phyloP scores from a whole-genome alignment of 2,888 invertebrate species.

The Dicycla oo region DNA sequence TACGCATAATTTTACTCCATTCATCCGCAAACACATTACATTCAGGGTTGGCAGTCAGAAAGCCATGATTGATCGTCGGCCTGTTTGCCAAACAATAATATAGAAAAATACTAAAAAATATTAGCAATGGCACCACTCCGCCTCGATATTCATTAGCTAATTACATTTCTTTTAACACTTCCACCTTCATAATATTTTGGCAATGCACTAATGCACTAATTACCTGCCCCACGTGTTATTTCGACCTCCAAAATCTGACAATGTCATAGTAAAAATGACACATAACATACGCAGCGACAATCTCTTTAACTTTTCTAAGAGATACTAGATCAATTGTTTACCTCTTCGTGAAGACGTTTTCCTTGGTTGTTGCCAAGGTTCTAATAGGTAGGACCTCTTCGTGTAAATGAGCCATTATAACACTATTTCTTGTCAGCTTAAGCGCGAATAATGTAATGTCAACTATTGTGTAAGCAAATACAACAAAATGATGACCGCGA shows the following conservation, averaged over 20 bases:
- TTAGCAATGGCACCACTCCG: background rate
- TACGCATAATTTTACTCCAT: too few relatives aligned
- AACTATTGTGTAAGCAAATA: too few relatives aligned
- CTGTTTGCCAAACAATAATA: too few relatives aligned
- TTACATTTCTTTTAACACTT: slow-evolving; percentile 7
- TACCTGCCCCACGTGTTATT: slow-evolving; percentile 12
- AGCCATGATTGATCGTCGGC: too few relatives aligned
- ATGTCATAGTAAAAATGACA: slow-evolving; percentile 46
- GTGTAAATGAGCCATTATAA: background rate
- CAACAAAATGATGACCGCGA: too few relatives aligned
- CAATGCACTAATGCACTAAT: slow-evolving; percentile 31
- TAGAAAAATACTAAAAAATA: background rate
- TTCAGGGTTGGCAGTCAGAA: too few relatives aligned
- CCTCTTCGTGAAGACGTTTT: background rate
- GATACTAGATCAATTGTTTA: background rate
- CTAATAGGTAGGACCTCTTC: background rate
- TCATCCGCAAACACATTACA: too few relatives aligned
- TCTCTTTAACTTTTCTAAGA: slow-evolving; percentile 14
- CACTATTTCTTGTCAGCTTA: background rate
- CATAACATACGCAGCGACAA: background rate
- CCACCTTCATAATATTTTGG: slow-evolving; percentile 31
- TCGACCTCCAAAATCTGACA: slow-evolving; percentile 49
- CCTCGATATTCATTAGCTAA: background rate
- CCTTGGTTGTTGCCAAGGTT: background rate
- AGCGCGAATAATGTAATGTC: background rate